phyloP scores from a whole-genome alignment of 2,797 vertebrate genomes.

The Gorsachius magnificus region DNA sequence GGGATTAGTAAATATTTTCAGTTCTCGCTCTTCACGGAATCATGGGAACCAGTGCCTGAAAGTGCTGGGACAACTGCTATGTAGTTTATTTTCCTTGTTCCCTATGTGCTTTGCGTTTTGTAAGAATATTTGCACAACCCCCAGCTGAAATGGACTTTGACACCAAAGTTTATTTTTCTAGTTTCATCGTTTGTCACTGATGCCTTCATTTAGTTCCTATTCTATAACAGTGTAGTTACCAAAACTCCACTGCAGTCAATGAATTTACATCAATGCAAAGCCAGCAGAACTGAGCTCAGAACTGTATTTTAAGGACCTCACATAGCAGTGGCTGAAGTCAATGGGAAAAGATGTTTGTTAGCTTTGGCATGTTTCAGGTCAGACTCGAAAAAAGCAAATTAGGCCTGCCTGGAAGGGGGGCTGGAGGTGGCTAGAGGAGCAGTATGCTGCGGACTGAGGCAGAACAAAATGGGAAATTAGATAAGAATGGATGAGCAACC shows the following conservation, averaged over 20 bases:
- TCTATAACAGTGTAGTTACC: neutral
- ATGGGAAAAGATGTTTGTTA: neutral
- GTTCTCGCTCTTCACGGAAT: neutral
- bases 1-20: neutral
- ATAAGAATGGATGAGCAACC: neutral
- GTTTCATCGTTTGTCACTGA: neutral
- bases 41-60: neutral
- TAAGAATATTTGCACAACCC: neutral
- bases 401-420: neutral
- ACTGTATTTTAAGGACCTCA: neutral
- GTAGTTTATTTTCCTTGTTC: slow-evolving; percentile 28
- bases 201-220: neutral
- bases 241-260: neutral
- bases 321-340: neutral
- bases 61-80: neutral
- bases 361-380: neutral
- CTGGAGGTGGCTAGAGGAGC: neutral
- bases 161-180: neutral
- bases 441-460: fast-evolving
- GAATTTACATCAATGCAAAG: neutral
- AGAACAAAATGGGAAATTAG: neutral
- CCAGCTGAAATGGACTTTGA: neutral
- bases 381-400: neutral
- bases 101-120: neutral
- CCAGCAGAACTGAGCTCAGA: neutral